Base-by-base conservation (phyloP, 2,797 vertebrate genomes). In the Aeoliscus strigatus region DNA sequence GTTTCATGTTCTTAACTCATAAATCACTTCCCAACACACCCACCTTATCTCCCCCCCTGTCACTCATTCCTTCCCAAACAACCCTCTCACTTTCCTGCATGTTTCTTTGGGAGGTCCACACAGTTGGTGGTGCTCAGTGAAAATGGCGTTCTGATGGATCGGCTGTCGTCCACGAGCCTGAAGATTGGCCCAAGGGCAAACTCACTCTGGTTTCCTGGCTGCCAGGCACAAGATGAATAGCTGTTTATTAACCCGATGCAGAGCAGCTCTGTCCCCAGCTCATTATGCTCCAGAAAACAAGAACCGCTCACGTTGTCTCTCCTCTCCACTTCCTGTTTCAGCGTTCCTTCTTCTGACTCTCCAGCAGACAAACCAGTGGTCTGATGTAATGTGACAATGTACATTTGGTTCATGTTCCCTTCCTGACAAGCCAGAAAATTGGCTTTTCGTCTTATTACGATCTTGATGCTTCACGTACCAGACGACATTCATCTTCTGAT, bases 121-220 rank as follows among this genome's bases (percentile, higher is more conserved):
- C 80, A 73, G 52, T 83, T 85, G 67, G 70, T 46, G 41, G 66
- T 61, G 46, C 48, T 59, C 66, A 58, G 75, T 73, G 69, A 72
- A 74, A 77, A 78, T 60, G 61, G 66, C 18, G 30, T 42, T 74
- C 61, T 86, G 83, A 89, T 86, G 83, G 82, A 88, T 87, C 64
- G 62, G 62, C 66, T 73, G 69, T 78, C 82, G 57, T 68, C 59
- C 42, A 31, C 51, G 9, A 62, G 66, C 76, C 70, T 72, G 53
- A 70, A 66, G 78, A 87, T 86, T 85, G 81, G 77, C 80, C 62
- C 76, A 87, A 87, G 86, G 82, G 70, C 76, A 64, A 77, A 85
- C 56, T 66, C 69, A 55, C 65, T 73, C 67, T 60, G 64, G 76
- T 75, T 82, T 81, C 66, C 70, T 51, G 39, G 72, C 58, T 80